These are phyloP conservation scores for Clostera curtula DNA, from an alignment of 2,888 invertebrate genomes.

Conservation along the genomic window DNA sequence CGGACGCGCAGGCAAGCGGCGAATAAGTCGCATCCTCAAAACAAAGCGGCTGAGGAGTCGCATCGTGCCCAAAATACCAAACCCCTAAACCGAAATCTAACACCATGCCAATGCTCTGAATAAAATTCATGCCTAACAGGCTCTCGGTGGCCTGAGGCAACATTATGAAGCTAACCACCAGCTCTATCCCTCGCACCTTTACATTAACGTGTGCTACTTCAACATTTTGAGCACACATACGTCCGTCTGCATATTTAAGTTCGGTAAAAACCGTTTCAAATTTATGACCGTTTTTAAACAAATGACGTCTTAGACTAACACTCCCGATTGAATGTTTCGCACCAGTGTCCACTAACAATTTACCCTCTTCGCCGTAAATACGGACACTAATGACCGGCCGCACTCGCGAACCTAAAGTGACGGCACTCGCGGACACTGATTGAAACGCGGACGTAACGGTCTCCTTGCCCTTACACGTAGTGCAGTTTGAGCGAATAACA, in stretches of 20 bases:
- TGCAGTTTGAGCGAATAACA: slow-evolving; percentile 6
- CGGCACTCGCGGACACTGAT: slow-evolving; percentile 1
- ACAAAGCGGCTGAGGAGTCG: too few relatives aligned
- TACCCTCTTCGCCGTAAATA: too few relatives aligned
- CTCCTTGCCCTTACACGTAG: slow-evolving; percentile 4
- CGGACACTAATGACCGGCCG: slow-evolving; percentile 1
- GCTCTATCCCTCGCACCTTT: background rate
- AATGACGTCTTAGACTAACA: slow-evolving; percentile 2
- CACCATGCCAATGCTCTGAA: slow-evolving; percentile 5
- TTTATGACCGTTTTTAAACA: background rate
- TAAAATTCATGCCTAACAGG: slow-evolving; percentile 7
- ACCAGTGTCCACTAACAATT: slow-evolving; percentile 1
- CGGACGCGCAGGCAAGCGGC: background rate
- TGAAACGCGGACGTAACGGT: slow-evolving; percentile 1
- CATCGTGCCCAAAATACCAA: too few relatives aligned
- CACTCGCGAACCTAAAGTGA: background rate
- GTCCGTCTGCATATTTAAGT: slow-evolving; percentile 1
- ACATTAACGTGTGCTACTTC: slow-evolving; percentile 1
- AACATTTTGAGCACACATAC: background rate
- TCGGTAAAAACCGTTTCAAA: background rate
- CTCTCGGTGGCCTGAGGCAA: slow-evolving; percentile 4
- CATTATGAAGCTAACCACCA: slow-evolving; percentile 1
- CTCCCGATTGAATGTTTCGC: slow-evolving; percentile 3
- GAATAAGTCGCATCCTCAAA: background rate
- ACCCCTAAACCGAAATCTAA: slow-evolving; percentile 6